Evolutionary conservation across 2,113 vertebrate species (phyloP).

Genomic region (Psammodynastes pulverulentus): DNA sequence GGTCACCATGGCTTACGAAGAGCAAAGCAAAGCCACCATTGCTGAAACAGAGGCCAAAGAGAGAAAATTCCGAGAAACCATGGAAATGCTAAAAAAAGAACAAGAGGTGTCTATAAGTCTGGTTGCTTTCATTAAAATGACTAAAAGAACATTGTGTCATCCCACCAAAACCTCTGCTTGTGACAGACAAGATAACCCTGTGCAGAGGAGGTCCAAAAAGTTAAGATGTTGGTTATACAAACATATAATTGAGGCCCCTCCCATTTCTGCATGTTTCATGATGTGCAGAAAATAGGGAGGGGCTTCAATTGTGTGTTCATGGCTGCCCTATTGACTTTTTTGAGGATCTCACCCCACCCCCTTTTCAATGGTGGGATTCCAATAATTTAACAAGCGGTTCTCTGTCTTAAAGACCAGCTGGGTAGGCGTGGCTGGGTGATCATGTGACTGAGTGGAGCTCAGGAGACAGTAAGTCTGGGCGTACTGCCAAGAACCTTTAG

Average conservation of each 20-base stretch:
- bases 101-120: slow-evolving; percentile 75
- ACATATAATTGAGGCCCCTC: background rate
- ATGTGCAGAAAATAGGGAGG: background rate
- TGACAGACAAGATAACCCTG: background rate
- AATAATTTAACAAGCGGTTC: too few species aligned
- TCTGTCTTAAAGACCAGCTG: too few species aligned
- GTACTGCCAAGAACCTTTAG: too few species aligned
- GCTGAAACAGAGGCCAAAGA: slow-evolving; percentile 89
- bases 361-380: too few species aligned
- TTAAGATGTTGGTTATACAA: background rate
- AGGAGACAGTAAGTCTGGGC: too few species aligned
- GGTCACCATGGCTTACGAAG: slow-evolving; percentile 96
- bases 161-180: background rate
- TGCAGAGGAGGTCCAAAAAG: background rate
- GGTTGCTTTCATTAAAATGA: background rate
- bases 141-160: background rate
- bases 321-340: background rate
- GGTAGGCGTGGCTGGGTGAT: too few species aligned
- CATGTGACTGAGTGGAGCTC: too few species aligned
- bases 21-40: slow-evolving; percentile 94
- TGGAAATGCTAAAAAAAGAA: slow-evolving; percentile 82
- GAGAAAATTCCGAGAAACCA: slow-evolving; percentile 79
- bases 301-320: background rate
- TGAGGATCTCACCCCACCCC: background rate
- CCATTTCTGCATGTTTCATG: background rate